phyloP scores from a whole-genome alignment of 2,797 vertebrate species.

The Triplophysa bombifrons region DNA sequence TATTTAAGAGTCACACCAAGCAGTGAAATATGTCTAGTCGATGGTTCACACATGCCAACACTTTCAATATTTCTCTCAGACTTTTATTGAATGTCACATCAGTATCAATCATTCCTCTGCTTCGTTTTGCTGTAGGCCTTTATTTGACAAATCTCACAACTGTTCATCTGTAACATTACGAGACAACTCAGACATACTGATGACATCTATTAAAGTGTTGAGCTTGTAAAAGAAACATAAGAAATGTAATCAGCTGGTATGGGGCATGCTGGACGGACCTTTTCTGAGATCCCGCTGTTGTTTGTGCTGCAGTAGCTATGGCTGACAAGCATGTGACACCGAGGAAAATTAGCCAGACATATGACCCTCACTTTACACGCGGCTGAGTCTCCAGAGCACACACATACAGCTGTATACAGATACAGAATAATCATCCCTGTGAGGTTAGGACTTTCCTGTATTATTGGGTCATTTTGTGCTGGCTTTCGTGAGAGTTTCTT shows the following conservation, averaged over 20 bases:
- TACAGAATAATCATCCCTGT: not conserved
- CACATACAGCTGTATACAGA: conserved; percentile 36
- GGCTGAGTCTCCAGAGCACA: conserved; percentile 11
- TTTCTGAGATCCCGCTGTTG: conserved; percentile 34
- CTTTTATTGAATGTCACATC: not conserved
- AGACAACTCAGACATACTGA: conserved; percentile 3
- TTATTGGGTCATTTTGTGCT: conserved; percentile 36
- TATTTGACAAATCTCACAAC: not conserved
- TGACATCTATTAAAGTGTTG: conserved; percentile 21
- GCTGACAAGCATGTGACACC: conserved; percentile 56
- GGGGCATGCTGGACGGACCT: not conserved
- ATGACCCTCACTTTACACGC: conserved; percentile 52
- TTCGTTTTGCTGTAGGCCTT: not conserved
- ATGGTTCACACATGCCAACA: not conserved
- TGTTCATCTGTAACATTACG: conserved; percentile 15
- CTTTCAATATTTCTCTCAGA: not conserved
- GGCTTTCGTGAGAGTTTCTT: not conserved
- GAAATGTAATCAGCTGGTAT: conserved; percentile 2
- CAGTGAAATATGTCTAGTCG: not conserved
- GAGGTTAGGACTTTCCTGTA: not conserved
- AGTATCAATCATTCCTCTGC: not conserved
- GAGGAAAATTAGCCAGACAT: conserved; percentile 51
- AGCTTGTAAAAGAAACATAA: conserved; percentile 21
- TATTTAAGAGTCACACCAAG: not conserved
- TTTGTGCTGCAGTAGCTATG: conserved; percentile 25